Evolutionary conservation across 1,140 invertebrate species (phyloP), one percentile per base, ranked within the genome.

Genomic region (Nephila pilipes): DNA sequence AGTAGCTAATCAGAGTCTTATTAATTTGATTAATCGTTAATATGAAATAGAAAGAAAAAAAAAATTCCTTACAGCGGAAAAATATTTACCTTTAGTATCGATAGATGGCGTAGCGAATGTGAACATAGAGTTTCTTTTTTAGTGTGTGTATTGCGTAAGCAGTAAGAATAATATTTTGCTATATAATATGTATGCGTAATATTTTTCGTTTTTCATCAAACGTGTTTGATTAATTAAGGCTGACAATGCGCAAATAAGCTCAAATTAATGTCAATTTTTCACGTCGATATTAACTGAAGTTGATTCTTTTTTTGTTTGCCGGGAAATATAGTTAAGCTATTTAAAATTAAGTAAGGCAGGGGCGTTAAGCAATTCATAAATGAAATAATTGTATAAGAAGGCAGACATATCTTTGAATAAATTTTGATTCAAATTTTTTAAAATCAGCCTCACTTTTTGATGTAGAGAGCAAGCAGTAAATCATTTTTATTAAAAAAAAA

Each of bases 21-120:
- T 32, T 83, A 91, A 91, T 83, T 46, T 58, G 79, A 91, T 91
- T 83, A 91, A 91, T 83, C 63, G 79, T 54, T 90, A 32, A 63
- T 83, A 91, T 63, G 46, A 57, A 89, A 46, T 10, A 36, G 32
- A 75, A 20, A 29, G n/a, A n/a, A 16, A 22, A 29, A 91, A 81
- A 55, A 58, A n/a, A 22, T 79, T 25, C n/a, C 46, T 60, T 80
- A 22, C 18, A 32, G 8, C n/a, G 55, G 32, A 22, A 46, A 83
- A 91, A 83, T 83, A 83, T 32, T 83, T 81, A 1, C 14, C 25
- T 57, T 91, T 54, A 25, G 18, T 38, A 16, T 63, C 89, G 80
- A 63, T 91, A 91, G 89, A 91, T 91, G 89, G 80, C 79, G 80
- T n/a, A 65, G 22, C 14, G 32, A 25, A 14, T 57, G 54, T 90